phyloP scores from a whole-genome alignment of 1,140 invertebrate genomes.

The Bombus polaris region DNA sequence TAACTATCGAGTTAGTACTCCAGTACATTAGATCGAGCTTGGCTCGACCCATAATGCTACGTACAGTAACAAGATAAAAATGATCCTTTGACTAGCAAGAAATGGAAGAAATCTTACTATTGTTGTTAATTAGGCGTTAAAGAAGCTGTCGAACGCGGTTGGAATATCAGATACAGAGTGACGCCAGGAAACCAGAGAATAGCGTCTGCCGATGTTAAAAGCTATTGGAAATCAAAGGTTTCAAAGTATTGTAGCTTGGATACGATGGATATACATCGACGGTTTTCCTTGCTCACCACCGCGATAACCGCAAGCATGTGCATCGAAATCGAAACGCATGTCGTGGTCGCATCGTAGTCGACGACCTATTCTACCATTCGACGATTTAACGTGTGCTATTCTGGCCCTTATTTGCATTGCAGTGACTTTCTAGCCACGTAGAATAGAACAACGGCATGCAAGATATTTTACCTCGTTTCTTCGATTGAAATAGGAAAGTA shows the following conservation, averaged over 20 bases:
- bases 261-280: slow-evolving; percentile 23
- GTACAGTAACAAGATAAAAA: neutral
- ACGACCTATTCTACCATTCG: neutral
- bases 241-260: neutral
- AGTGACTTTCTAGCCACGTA: slow-evolving; percentile 20
- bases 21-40: neutral
- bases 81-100: neutral
- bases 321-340: slow-evolving; percentile 23
- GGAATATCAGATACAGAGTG: slow-evolving; percentile 3
- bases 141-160: neutral
- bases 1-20: neutral
- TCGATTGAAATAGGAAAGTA: neutral
- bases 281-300: neutral
- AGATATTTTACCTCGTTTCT: neutral
- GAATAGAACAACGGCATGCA: neutral
- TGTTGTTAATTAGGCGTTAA: neutral
- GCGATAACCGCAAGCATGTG: slow-evolving; percentile 17
- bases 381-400: slow-evolving; percentile 16
- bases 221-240: slow-evolving; percentile 44
- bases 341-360: neutral
- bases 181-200: slow-evolving; percentile 16
- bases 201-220: slow-evolving; percentile 33
- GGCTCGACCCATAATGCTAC: neutral
- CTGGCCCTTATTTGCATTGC: slow-evolving; percentile 25
- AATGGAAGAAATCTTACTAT: neutral